phyloP scores from a whole-genome alignment of 2,888 invertebrate species.

The Asteroscopus sphinx region DNA sequence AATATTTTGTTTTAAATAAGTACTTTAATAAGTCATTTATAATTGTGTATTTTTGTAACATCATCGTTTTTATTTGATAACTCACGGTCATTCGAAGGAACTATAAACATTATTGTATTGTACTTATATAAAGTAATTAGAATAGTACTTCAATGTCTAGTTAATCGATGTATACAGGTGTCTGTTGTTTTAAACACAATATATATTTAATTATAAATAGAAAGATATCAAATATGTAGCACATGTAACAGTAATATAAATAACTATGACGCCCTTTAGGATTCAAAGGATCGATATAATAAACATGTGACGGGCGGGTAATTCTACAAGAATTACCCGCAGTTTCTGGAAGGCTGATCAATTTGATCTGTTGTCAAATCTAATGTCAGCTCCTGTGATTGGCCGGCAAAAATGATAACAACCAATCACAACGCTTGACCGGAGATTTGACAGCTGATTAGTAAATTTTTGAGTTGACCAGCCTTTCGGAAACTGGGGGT shows the following conservation, averaged over 20 bases:
- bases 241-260: slow-evolving; percentile 11
- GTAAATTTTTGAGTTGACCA: no score
- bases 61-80: slow-evolving; percentile 12
- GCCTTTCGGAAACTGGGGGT: no score
- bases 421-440: no score
- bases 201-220: slow-evolving; percentile 11
- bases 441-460: no score
- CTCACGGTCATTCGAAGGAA: slow-evolving; percentile 9
- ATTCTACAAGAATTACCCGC: no score
- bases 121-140: slow-evolving; percentile 24
- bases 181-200: slow-evolving; percentile 34
- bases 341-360: no score
- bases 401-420: no score
- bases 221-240: slow-evolving; percentile 25
- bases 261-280: slow-evolving; percentile 41
- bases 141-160: slow-evolving; percentile 14
- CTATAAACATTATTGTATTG: slow-evolving; percentile 28
- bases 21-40: slow-evolving; percentile 37
- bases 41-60: slow-evolving; percentile 40
- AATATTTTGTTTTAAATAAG: slow-evolving; percentile 34
- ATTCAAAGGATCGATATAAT: slow-evolving; percentile 24
- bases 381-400: no score
- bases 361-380: no score
- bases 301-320: no score
- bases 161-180: slow-evolving; percentile 29